phyloP scores from a whole-genome alignment of 2,797 vertebrate species.

The Mus caroli region DNA sequence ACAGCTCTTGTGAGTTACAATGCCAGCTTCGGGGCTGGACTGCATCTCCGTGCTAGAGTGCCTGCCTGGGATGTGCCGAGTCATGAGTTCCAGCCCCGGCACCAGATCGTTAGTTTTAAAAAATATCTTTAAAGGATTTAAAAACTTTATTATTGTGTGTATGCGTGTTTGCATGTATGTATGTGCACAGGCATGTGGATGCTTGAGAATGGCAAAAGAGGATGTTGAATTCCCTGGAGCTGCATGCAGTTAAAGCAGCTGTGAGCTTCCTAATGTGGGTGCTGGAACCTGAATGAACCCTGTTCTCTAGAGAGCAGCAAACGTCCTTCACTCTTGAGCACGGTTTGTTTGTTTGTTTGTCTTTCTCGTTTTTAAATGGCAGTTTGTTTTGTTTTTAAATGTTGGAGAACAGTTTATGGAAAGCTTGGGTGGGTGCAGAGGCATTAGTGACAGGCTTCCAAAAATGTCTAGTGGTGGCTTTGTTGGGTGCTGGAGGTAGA shows the following conservation, averaged over 20 bases:
- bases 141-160: background rate
- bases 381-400: too few relatives aligned
- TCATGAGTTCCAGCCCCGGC: background rate
- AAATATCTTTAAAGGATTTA: background rate
- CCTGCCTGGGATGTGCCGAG: background rate
- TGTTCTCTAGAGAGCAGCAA: background rate
- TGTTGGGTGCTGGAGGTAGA: rapidly evolving
- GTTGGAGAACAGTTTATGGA: background rate
- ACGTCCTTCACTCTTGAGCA: too few relatives aligned
- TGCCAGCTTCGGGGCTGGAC: background rate
- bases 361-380: too few relatives aligned
- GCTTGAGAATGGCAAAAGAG: background rate
- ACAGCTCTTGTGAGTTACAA: background rate
- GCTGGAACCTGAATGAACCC: background rate
- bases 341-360: too few relatives aligned
- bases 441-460: background rate
- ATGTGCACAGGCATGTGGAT: too few relatives aligned
- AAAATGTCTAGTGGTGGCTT: too few relatives aligned
- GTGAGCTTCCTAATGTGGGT: background rate
- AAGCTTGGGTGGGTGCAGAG: too few relatives aligned
- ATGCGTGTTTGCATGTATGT: background rate
- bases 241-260: background rate
- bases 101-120: background rate
- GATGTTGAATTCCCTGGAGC: background rate
- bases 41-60: background rate